Evolutionary conservation across 2,797 vertebrate species (phyloP).

Genomic region (Huso huso): DNA sequence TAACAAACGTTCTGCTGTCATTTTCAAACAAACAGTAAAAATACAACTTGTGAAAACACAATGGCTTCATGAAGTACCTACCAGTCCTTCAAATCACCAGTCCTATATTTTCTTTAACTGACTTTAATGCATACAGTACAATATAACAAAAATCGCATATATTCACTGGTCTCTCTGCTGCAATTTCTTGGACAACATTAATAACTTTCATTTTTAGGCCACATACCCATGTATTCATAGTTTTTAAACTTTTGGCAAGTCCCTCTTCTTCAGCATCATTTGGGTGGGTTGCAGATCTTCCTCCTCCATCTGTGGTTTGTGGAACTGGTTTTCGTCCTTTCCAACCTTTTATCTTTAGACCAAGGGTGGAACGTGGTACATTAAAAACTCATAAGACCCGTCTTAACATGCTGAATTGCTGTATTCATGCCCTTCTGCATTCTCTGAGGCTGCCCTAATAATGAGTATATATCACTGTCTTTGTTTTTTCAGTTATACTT

Average conservation of each 20-base stretch:
- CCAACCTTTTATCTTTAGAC: slow-evolving; percentile 35
- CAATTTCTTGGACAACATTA: background rate
- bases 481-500: too few relatives aligned
- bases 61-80: too few relatives aligned
- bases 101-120: too few relatives aligned
- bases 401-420: slow-evolving; percentile 23
- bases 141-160: too few relatives aligned
- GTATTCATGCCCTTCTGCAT: background rate
- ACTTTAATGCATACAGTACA: too few relatives aligned
- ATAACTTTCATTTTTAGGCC: slow-evolving; percentile 16
- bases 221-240: slow-evolving; percentile 34
- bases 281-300: slow-evolving; percentile 29
- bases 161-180: too few relatives aligned
- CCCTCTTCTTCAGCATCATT: slow-evolving; percentile 33
- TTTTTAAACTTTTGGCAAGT: slow-evolving; percentile 36
- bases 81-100: too few relatives aligned
- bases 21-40: too few relatives aligned
- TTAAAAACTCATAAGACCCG: slow-evolving; percentile 26
- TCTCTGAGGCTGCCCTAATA: background rate
- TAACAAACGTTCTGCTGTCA: too few relatives aligned
- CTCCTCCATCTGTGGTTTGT: slow-evolving; percentile 31
- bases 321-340: slow-evolving; percentile 31
- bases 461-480: too few relatives aligned
- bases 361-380: slow-evolving; percentile 27
- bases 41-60: too few relatives aligned